These are phyloP conservation scores for Apamea sordens DNA, from an alignment of 2,888 invertebrate species.

Conservation along the genomic window DNA sequence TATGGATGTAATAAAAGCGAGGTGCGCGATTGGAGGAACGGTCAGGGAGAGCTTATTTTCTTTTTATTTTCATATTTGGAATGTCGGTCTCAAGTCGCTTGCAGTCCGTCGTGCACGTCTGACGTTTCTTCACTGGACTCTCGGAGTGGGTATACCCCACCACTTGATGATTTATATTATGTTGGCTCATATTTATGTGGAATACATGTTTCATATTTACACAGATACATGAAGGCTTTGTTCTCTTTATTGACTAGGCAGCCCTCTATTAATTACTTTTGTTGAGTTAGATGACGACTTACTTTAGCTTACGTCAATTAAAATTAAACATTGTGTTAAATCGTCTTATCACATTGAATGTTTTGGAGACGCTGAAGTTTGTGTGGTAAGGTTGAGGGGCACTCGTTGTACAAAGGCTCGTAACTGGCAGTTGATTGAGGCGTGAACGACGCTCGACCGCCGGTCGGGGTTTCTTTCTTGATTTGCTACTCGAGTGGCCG, in stretches of 20 bases:
- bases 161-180: constrained; percentile 65
- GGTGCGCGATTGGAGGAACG: constrained; percentile 92
- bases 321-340: constrained; percentile 45
- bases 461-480: constrained; percentile 88
- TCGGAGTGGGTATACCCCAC: constrained; percentile 66
- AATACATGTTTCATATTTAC: constrained; percentile 49
- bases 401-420: constrained; percentile 84
- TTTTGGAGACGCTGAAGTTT: constrained; percentile 76
- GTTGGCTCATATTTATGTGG: constrained; percentile 52
- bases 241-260: constrained; percentile 15
- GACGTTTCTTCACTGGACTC: constrained; percentile 78
- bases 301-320: constrained; percentile 35
- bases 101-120: constrained; percentile 75
- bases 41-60: constrained; percentile 90
- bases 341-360: constrained; percentile 60
- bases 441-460: constrained; percentile 88
- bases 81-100: constrained; percentile 85
- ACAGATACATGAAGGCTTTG: constrained; percentile 13
- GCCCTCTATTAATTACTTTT: constrained; percentile 19
- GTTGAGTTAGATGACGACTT: constrained; percentile 12
- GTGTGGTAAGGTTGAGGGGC: constrained; percentile 79
- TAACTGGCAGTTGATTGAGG: constrained; percentile 89
- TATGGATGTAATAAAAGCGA: constrained; percentile 95
- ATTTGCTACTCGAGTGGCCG: constrained; percentile 89
- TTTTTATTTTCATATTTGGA: constrained; percentile 90